These are phyloP conservation scores for Camarhynchus parvulus DNA, from an alignment of 2,113 vertebrate species.

Conservation along the genomic window DNA sequence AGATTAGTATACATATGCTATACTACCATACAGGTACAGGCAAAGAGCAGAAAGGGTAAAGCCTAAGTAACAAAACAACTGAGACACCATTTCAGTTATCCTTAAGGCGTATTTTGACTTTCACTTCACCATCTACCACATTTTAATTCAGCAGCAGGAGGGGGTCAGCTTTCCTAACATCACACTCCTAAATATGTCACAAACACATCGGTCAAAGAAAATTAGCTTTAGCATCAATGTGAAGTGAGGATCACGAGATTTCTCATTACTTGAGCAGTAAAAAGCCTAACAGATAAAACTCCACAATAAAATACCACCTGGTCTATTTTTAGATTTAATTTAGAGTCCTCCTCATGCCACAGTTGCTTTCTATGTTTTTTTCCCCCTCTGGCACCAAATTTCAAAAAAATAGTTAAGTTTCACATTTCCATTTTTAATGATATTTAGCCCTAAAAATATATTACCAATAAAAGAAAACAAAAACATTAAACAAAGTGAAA, in stretches of 20 bases:
- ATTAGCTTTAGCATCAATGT: background rate
- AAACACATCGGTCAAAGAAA: background rate
- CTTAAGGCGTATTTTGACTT: background rate
- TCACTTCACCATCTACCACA: background rate
- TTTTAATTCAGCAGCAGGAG: background rate
- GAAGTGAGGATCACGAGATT: background rate
- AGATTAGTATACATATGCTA: conserved; percentile 61
- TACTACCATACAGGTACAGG: background rate
- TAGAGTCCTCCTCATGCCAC: background rate
- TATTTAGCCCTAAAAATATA: background rate
- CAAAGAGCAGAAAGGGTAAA: background rate
- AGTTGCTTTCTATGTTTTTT: background rate
- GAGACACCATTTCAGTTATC: background rate
- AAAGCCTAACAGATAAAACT: background rate
- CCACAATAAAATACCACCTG: background rate
- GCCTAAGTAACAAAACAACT: background rate
- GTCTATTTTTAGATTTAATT: background rate
- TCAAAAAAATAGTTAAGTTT: background rate
- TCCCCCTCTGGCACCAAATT: background rate
- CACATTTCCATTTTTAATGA: background rate
- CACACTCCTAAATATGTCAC: background rate
- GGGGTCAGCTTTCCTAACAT: background rate
- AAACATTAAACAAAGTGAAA: background rate
- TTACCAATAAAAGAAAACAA: background rate
- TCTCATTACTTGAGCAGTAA: background rate